Evolutionary conservation across 2,113 vertebrate species (phyloP), one percentile per base, ranked within the genome.

Genomic region (Macrotus californicus): DNA sequence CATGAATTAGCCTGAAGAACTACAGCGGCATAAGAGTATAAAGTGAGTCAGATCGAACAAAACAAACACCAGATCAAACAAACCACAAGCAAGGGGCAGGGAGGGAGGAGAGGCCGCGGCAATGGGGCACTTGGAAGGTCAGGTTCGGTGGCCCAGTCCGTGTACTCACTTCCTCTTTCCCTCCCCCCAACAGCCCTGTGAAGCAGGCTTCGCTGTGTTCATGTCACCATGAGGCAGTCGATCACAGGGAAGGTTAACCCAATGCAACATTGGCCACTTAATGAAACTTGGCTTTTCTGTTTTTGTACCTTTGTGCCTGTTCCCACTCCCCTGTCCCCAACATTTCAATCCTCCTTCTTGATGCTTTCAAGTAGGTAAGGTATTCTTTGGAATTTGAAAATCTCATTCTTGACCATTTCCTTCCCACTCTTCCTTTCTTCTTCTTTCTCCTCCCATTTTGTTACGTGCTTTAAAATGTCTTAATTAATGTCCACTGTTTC

Each of bases 311-410:
- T 79, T 70, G 75, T 36, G 34, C 5, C 18, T 29, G 48, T n/a
- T 24, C 2, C 36, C 16, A 36, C 24, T 76, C 22, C 36, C 34
- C 7, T 31, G 2, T 41, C 54, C 70, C 67, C 26, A 76, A 26
- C 41, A 77, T 72, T 64, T 69, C 41, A 34, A 13, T 59, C 66
- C 41, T 61, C 26, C 22, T 70, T 77, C 22, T 31, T 67, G 24
- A 26, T 85, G 10, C n/a, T 87, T 24, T 77, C 39, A 86, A 50
- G 39, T 39, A 91, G n/a, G 43, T 46, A 24, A 54, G 15, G 13
- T 39, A 59, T 84, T 70, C 69, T 85, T 56, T 91, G 79, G 64
- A 91, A 82, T 93, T 86, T 81, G 34, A 89, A 93, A 92, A 83
- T 43, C 11, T 43, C 72, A 48, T 84, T 54, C 36, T 76, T 89